These are phyloP conservation scores for Proales similis DNA, from an alignment of 1,140 invertebrate genomes.

Conservation along the genomic window DNA sequence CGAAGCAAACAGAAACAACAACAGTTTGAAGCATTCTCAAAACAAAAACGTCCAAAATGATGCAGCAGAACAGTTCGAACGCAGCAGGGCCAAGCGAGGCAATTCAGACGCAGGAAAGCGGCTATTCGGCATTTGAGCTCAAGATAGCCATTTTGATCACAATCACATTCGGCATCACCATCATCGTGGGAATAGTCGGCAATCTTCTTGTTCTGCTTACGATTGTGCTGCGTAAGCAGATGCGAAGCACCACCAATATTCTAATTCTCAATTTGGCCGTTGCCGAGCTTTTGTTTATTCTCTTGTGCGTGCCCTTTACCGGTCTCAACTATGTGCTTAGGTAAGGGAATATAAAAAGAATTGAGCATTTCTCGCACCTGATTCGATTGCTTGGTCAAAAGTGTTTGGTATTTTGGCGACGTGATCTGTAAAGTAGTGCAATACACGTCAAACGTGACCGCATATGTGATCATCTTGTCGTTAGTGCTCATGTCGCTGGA, in stretches of 20 bases:
- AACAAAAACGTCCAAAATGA: too few species aligned
- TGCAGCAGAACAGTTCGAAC: too few species aligned
- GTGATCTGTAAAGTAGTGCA: conserved; percentile 81
- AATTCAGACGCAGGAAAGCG: too few species aligned
- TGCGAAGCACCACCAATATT: conserved; percentile 84
- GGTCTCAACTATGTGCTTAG: conserved; percentile 44
- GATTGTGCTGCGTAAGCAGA: conserved; percentile 75
- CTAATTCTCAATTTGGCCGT: conserved; percentile 74
- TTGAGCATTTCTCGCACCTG: too few species aligned
- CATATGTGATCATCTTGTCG: conserved; percentile 85
- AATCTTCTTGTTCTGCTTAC: conserved; percentile 77
- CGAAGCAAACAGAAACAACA: too few species aligned
- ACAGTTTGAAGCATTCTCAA: too few species aligned
- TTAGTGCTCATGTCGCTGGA: conserved; percentile 89
- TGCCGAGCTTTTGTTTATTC: conserved; percentile 84
- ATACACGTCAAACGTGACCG: conserved; percentile 62
- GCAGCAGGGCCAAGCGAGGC: too few species aligned
- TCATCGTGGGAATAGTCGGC: conserved; percentile 71
- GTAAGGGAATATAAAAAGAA: conserved; percentile 10
- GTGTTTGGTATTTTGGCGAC: conserved; percentile 76
- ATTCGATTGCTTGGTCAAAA: conserved; percentile 39
- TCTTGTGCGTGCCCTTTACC: conserved; percentile 79
- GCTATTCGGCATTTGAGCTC: conserved; percentile 18
- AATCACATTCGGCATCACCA: conserved; percentile 21
- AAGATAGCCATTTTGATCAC: conserved; percentile 32